A percentile compares a stretch with the other conserved stretches of the same genome.
Evolutionary conservation across 2,888 invertebrate genomes (phyloP).

Genomic region (Choristoneura rosaceana): DNA sequence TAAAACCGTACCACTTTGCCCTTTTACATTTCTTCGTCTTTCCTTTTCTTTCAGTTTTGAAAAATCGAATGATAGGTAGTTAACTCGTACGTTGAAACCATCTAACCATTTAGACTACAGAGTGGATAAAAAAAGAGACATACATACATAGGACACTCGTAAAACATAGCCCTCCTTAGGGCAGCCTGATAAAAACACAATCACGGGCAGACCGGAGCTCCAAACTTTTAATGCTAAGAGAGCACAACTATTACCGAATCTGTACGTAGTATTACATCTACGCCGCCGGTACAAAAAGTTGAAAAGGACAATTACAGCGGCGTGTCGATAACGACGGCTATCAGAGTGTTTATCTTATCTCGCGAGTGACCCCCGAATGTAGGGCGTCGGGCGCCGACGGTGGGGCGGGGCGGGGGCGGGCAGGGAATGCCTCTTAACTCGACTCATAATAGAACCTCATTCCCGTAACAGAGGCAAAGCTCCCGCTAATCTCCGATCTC

Average conservation of each 20-base stretch:
- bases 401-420: conserved; percentile 14
- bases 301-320: conserved; percentile 38
- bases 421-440: conserved; percentile 27
- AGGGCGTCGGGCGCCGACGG: conserved; percentile 19
- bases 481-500: conserved; percentile 29
- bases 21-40: too few species aligned
- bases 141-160: too few species aligned
- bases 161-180: too few species aligned
- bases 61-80: too few species aligned
- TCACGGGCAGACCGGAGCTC: too few species aligned
- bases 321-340: conserved; percentile 39
- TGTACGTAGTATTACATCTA: neutral
- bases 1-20: too few species aligned
- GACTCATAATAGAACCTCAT: conserved; percentile 18
- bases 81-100: too few species aligned
- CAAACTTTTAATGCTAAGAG: neutral
- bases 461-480: conserved; percentile 18
- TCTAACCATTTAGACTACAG: too few species aligned
- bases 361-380: conserved; percentile 38
- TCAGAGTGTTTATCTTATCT: conserved; percentile 38
- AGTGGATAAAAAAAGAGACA: too few species aligned
- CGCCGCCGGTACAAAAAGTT: conserved; percentile 6
- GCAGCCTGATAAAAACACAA: too few species aligned
- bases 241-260: neutral
- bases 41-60: too few species aligned